Evolutionary conservation across 2,888 invertebrate genomes (phyloP).

Genomic region (Hoplodrina ambigua): DNA sequence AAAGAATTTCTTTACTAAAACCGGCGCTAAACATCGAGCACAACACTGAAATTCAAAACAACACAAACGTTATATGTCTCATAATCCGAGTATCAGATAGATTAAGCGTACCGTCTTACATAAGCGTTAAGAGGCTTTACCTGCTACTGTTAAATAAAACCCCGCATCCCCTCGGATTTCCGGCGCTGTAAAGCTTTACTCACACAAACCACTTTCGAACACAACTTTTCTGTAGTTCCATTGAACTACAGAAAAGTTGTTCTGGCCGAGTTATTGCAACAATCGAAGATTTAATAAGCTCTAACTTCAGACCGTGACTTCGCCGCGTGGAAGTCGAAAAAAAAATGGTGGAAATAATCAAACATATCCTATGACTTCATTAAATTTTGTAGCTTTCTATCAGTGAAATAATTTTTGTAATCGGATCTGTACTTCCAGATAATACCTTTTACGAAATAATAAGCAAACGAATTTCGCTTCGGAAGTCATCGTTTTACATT

Average conservation of each 20-base stretch:
- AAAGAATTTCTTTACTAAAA: neutral
- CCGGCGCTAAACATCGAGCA: neutral
- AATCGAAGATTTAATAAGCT: too few species aligned
- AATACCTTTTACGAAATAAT: too few species aligned
- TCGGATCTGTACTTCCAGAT: too few species aligned
- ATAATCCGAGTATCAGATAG: slow-evolving; percentile 39
- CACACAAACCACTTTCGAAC: neutral
- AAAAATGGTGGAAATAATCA: too few species aligned
- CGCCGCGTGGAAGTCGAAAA: neutral
- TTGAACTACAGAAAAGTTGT: neutral
- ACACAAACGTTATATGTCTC: slow-evolving; percentile 9
- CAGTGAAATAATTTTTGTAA: too few species aligned
- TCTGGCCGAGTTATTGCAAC: neutral
- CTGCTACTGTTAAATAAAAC: slow-evolving; percentile 50
- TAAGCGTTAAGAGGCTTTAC: slow-evolving; percentile 50
- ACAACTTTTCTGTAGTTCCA: too few species aligned
- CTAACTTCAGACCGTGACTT: too few species aligned
- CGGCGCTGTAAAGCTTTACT: slow-evolving; percentile 5
- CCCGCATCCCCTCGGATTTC: slow-evolving; percentile 31
- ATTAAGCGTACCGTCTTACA: slow-evolving; percentile 46
- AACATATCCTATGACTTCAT: too few species aligned
- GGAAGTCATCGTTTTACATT: too few species aligned
- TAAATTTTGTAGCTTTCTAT: too few species aligned
- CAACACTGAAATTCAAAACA: slow-evolving; percentile 6
- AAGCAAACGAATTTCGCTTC: too few species aligned